phyloP scores from a whole-genome alignment of 2,888 invertebrate genomes.

The Monoplex corrugatus region DNA sequence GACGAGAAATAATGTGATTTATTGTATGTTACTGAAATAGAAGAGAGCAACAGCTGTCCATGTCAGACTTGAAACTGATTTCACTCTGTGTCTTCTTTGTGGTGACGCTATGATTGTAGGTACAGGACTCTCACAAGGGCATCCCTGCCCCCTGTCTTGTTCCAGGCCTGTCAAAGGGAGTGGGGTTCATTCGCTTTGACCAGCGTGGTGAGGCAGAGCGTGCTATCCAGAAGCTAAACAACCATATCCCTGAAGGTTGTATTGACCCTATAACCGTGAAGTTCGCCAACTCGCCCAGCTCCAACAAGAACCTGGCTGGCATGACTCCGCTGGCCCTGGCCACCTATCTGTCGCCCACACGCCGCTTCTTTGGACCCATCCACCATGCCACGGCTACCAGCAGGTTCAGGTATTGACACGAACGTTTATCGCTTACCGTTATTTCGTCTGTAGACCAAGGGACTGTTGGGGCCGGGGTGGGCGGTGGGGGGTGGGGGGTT shows the following conservation, averaged over 20 bases:
- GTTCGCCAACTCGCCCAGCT: constrained; percentile 93
- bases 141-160: constrained; percentile 45
- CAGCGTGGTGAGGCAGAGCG: constrained; percentile 94
- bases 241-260: constrained; percentile 92
- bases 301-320: constrained; percentile 79
- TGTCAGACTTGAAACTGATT: too few relatives aligned
- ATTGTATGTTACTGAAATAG: too few relatives aligned
- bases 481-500: background rate
- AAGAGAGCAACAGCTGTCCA: too few relatives aligned
- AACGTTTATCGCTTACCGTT: background rate
- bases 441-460: too few relatives aligned
- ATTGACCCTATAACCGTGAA: constrained; percentile 95
- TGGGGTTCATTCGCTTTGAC: constrained; percentile 96
- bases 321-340: constrained; percentile 77
- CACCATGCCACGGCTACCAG: constrained; percentile 87
- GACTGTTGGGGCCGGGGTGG: too few relatives aligned
- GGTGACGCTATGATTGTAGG: too few relatives aligned
- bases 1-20: too few relatives aligned
- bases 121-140: background rate
- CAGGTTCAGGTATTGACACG: constrained; percentile 76
- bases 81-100: too few relatives aligned
- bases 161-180: constrained; percentile 92
- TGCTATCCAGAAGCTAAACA: constrained; percentile 94
- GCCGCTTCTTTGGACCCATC: constrained; percentile 88
- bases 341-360: constrained; percentile 83